Conservation (phyloP, 2,888 invertebrate species). For the Dilophus febrilis region DNA sequence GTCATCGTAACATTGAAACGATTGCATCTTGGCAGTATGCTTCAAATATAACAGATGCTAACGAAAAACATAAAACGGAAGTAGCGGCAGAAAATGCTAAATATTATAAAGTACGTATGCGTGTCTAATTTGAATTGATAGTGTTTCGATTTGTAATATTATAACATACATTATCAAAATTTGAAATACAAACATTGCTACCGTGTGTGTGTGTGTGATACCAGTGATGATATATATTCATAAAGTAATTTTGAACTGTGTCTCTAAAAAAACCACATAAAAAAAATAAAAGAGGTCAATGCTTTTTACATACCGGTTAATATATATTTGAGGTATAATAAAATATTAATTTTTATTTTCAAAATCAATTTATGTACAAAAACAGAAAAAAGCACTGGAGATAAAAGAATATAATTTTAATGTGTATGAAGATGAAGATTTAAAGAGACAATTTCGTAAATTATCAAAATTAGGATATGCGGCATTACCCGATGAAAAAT, state of each 20-base stretch:
- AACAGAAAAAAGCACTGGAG: conserved; percentile 17
- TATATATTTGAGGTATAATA: too few species aligned
- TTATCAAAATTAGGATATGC: conserved; percentile 54
- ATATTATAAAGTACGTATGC: conserved; percentile 28
- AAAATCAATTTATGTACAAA: not conserved
- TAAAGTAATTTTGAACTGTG: too few species aligned
- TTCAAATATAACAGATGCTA: conserved; percentile 58
- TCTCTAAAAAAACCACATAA: too few species aligned
- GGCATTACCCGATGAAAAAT: conserved; percentile 51
- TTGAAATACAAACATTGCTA: too few species aligned
- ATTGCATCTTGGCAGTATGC: conserved; percentile 48
- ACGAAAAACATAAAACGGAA: conserved; percentile 34
- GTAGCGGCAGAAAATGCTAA: conserved; percentile 23
- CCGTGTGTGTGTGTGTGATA: too few species aligned
- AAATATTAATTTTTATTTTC: not conserved
- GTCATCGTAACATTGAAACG: conserved; percentile 43
- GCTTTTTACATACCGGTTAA: too few species aligned
- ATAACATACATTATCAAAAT: too few species aligned
- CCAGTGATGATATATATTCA: too few species aligned
- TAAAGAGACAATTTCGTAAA: conserved; percentile 58
- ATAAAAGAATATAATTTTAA: conserved; percentile 48
- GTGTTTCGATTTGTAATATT: too few species aligned
- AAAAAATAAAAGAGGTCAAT: too few species aligned
- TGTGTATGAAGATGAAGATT: conserved; percentile 45
- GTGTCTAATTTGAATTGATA: too few species aligned